A percentile compares a stretch with the other conserved stretches of the same genome.
Conservation (phyloP, 2,888 invertebrate species). For the Drosophila nigricruria region DNA sequence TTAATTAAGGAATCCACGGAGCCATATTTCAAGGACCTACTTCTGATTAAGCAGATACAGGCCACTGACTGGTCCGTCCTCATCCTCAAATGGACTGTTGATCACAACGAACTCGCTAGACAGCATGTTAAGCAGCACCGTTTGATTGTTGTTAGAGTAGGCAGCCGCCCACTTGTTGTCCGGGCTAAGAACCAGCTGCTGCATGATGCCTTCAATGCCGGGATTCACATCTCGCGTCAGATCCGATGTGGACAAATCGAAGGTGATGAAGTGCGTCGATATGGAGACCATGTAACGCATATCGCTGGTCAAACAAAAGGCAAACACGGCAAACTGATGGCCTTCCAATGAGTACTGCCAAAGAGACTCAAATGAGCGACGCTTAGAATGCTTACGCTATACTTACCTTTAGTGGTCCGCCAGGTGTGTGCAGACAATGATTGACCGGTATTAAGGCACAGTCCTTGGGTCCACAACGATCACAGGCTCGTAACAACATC, state of each 20-base stretch:
- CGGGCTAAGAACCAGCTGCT: conserved; percentile 95
- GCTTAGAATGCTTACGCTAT: background rate
- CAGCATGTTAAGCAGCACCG: conserved; percentile 95
- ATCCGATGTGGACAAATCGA: conserved; percentile 98
- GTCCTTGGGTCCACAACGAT: conserved; percentile 93
- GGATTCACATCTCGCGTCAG: conserved; percentile 96
- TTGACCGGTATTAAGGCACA: conserved; percentile 96
- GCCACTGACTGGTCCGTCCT: conserved; percentile 87
- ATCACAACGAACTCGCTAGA: conserved; percentile 96
- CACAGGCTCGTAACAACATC: conserved; percentile 95
- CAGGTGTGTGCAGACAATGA: conserved; percentile 99
- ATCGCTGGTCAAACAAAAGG: conserved; percentile 95
- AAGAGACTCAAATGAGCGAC: conserved; percentile 36
- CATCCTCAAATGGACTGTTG: conserved; percentile 92
- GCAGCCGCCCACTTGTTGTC: conserved; percentile 98
- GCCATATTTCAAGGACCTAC: conserved; percentile 50
- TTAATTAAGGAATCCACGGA: background rate
- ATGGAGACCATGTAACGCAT: conserved; percentile 97
- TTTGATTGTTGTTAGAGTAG: conserved; percentile 98
- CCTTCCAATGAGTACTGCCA: conserved; percentile 97
- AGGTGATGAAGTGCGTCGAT: conserved; percentile 98
- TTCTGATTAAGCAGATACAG: conserved; percentile 89
- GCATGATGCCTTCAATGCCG: conserved; percentile 98
- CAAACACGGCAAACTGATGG: conserved; percentile 98
- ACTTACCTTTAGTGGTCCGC: conserved; percentile 95